Evolutionary conservation across 2,113 vertebrate genomes (phyloP).

Genomic region (Eudyptes chrysolophus): DNA sequence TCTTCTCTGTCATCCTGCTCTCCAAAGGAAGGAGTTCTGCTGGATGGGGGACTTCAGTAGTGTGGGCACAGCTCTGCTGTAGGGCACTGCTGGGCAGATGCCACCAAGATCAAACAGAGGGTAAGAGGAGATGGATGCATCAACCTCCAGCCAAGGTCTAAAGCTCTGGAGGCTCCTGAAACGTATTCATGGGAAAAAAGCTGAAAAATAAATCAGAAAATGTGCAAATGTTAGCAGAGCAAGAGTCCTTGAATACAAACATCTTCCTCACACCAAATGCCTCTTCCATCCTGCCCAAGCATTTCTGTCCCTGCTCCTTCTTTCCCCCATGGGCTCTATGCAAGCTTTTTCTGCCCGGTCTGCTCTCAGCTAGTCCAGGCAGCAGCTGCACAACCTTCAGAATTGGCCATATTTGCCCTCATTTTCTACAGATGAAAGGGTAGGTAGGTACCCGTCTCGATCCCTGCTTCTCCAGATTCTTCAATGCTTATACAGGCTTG

Average conservation of each 20-base stretch:
- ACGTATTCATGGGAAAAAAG: background rate
- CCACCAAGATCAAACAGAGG: background rate
- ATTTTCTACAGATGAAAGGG: background rate
- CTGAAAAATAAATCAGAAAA: background rate
- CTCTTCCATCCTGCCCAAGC: background rate
- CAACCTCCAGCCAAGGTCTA: background rate
- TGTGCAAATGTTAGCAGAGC: background rate
- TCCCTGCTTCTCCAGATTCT: background rate
- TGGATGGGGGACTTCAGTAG: background rate
- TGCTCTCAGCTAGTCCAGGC: background rate
- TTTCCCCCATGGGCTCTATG: background rate
- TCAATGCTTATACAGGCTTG: background rate
- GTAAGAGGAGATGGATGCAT: background rate
- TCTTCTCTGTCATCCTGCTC: background rate
- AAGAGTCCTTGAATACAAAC: background rate
- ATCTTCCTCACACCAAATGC: background rate
- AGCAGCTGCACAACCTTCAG: background rate
- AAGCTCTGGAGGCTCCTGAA: background rate
- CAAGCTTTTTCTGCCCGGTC: background rate
- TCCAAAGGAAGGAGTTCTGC: background rate
- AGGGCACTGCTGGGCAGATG: background rate
- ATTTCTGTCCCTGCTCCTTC: background rate
- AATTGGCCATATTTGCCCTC: background rate
- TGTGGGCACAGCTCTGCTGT: background rate
- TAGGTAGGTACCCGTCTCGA: background rate